Conservation (phyloP, 2,797 vertebrate genomes). For the Petrocephalus sullivani region DNA sequence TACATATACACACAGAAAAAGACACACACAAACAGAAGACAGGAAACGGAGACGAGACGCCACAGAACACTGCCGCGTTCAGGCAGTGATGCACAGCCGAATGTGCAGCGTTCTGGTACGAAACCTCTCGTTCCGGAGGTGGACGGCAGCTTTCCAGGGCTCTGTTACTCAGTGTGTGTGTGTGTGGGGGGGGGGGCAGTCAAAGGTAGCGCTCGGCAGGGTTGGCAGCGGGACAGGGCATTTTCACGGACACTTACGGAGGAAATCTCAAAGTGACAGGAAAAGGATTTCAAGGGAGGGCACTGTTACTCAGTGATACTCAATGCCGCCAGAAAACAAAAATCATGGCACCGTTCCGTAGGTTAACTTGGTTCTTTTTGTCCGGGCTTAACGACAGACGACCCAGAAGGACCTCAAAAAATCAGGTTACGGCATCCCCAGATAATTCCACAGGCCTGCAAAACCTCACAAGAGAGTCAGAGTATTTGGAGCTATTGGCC, state of each 20-base stretch:
- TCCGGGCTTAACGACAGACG: not conserved
- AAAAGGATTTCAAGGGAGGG: not conserved
- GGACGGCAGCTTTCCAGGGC: not conserved
- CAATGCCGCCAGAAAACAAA: not conserved
- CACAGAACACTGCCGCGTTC: not conserved
- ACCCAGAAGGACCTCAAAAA: not conserved
- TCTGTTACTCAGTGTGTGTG: not conserved
- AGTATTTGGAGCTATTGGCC: not conserved
- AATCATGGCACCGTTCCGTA: not conserved
- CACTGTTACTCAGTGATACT: not conserved
- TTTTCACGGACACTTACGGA: not conserved
- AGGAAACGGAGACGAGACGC: not conserved
- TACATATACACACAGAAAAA: not conserved
- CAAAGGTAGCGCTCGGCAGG: not conserved
- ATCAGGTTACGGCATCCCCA: too few species aligned
- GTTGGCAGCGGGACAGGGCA: not conserved
- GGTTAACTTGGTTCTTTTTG: not conserved
- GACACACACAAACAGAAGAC: not conserved
- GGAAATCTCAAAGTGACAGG: not conserved
- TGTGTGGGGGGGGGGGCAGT: not conserved
- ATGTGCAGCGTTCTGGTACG: not conserved
- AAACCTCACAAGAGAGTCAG: too few species aligned
- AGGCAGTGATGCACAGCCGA: too few species aligned
- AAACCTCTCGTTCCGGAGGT: not conserved
- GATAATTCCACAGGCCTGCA: not conserved